phyloP scores from a whole-genome alignment of 2,113 vertebrate species.

The Martes martes region DNA sequence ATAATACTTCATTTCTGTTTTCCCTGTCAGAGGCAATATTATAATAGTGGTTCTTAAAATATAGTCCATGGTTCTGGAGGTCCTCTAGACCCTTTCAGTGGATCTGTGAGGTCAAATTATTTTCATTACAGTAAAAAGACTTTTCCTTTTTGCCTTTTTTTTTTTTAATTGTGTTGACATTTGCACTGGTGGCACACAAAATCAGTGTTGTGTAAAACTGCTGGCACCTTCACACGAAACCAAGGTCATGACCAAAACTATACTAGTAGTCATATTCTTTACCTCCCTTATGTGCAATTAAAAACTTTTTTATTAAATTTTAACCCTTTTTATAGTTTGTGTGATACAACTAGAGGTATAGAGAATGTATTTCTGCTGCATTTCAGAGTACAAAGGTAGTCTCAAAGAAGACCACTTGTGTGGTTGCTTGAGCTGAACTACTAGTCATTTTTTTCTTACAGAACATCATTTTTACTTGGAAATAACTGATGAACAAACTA shows the following conservation, averaged over 20 bases:
- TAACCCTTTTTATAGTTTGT: neutral
- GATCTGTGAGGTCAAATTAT: neutral
- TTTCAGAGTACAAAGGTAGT: neutral
- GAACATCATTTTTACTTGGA: constrained; percentile 36
- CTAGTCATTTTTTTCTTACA: neutral
- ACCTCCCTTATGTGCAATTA: neutral
- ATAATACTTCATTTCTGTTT: constrained; percentile 9
- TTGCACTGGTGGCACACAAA: neutral
- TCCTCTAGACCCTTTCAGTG: neutral
- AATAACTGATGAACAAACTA: neutral
- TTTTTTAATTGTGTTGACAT: neutral
- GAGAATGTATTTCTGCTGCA: neutral
- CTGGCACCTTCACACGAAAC: neutral
- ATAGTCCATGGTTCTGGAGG: neutral
- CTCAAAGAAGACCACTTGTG: neutral
- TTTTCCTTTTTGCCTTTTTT: neutral
- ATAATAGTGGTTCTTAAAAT: neutral
- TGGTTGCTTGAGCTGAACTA: neutral
- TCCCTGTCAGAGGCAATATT: neutral
- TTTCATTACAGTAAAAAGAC: neutral
- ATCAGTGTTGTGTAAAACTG: neutral
- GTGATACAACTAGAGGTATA: neutral
- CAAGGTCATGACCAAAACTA: neutral
- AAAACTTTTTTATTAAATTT: neutral
- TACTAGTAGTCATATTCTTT: neutral